phyloP scores from a whole-genome alignment of 2,797 vertebrate species.

The Streptopelia turtur region DNA sequence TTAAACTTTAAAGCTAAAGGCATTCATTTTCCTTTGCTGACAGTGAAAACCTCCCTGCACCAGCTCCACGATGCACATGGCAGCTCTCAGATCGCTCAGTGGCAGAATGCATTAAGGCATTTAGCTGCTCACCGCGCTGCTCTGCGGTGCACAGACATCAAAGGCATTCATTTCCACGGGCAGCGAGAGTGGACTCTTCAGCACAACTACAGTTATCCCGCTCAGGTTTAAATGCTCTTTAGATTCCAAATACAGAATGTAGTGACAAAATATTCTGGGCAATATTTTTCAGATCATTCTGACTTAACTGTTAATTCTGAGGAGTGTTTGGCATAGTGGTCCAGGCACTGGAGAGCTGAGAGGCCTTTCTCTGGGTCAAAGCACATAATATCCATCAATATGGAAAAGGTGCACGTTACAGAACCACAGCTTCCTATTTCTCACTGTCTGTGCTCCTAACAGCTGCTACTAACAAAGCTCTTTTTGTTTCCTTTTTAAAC shows the following conservation, averaged over 20 bases:
- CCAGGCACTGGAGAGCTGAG: not conserved
- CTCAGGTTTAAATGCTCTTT: constrained; percentile 40
- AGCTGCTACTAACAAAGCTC: not conserved
- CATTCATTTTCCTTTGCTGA: constrained; percentile 74
- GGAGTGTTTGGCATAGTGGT: not conserved
- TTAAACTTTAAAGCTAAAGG: constrained; percentile 78
- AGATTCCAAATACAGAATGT: not conserved
- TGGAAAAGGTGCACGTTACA: not conserved
- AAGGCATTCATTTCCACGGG: constrained; percentile 44
- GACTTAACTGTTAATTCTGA: not conserved
- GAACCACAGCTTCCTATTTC: not conserved
- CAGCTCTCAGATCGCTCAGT: constrained; percentile 34
- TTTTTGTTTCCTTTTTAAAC: not conserved
- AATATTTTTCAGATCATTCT: not conserved
- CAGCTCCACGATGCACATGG: constrained; percentile 36
- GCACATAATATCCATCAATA: not conserved
- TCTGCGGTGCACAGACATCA: constrained; percentile 64
- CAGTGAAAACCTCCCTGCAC: constrained; percentile 50
- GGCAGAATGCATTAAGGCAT: constrained; percentile 65
- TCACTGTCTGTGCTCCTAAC: not conserved
- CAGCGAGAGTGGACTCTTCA: constrained; percentile 22
- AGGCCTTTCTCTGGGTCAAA: not conserved
- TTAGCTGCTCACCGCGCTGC: constrained; percentile 52
- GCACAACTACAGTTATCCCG: not conserved
- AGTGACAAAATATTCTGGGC: not conserved